phyloP scores from a whole-genome alignment of 2,797 vertebrate genomes.

The Apogon hyalosoma region DNA sequence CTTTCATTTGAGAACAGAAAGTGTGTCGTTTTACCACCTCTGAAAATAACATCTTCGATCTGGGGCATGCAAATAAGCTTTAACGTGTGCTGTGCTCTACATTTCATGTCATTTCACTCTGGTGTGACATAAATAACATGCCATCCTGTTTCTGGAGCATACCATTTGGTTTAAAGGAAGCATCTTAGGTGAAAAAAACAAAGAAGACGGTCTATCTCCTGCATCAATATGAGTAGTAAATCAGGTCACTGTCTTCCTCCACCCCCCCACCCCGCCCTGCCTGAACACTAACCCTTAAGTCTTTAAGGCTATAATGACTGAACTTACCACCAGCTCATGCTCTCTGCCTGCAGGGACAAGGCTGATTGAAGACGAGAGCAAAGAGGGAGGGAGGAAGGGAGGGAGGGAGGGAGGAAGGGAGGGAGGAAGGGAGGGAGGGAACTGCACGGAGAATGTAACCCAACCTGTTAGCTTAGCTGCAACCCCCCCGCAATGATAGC shows the following conservation, averaged over 20 bases:
- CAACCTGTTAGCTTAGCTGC: slow-evolving; percentile 78
- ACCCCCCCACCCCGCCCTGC: slow-evolving; percentile 13
- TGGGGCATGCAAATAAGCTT: background rate
- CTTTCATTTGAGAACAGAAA: too few species aligned
- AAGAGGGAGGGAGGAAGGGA: slow-evolving; percentile 60
- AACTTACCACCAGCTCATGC: slow-evolving; percentile 53
- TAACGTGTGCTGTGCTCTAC: background rate
- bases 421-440: slow-evolving; percentile 67
- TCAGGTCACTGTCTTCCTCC: slow-evolving; percentile 46
- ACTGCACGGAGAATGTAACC: slow-evolving; percentile 77
- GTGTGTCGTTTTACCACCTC: too few species aligned
- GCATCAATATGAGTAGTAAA: slow-evolving; percentile 52
- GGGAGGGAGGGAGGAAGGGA: too few species aligned
- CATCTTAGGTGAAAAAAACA: background rate
- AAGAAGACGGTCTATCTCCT: slow-evolving; percentile 25
- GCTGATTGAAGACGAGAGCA: slow-evolving; percentile 75
- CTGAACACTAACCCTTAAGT: slow-evolving; percentile 33
- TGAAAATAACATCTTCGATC: background rate
- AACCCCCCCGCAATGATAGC: slow-evolving; percentile 47
- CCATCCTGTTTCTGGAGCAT: background rate
- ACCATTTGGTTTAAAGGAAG: slow-evolving; percentile 18
- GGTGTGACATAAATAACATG: slow-evolving; percentile 1
- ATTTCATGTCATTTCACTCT: background rate
- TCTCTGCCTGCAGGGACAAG: slow-evolving; percentile 69
- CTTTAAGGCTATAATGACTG: slow-evolving; percentile 64